phyloP scores from a whole-genome alignment of 1,140 invertebrate species.

The Saxidomus purpurata region DNA sequence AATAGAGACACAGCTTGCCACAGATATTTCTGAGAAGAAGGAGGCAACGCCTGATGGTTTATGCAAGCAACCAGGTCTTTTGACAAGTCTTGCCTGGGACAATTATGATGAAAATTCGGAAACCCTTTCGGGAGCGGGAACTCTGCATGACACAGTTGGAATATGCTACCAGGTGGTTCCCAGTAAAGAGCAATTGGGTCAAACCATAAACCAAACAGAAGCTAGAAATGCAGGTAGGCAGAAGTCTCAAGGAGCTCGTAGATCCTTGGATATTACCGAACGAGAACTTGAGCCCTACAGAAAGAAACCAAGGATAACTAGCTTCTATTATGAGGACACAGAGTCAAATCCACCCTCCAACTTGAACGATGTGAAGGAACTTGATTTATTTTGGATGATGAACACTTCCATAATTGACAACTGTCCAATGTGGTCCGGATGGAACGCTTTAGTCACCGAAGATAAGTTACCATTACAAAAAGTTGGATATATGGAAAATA shows the following conservation, averaged over 20 bases:
- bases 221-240: not conserved
- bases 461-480: not conserved
- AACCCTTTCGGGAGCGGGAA: slow-evolving; percentile 16
- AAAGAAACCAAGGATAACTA: not conserved
- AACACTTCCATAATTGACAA: not conserved
- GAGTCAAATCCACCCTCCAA: not conserved
- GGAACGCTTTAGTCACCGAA: not conserved
- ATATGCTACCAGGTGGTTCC: slow-evolving; percentile 11
- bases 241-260: no score
- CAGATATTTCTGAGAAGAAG: not conserved
- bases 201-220: not conserved
- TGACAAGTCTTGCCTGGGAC: not conserved
- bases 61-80: not conserved
- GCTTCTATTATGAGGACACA: not conserved
- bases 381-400: not conserved
- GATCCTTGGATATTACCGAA: not conserved
- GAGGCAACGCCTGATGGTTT: not conserved
- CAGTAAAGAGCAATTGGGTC: not conserved
- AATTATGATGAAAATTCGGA: slow-evolving; percentile 8
- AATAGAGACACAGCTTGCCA: not conserved
- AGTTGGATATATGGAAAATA: not conserved
- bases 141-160: slow-evolving; percentile 42
- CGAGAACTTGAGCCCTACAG: not conserved
- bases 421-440: not conserved
- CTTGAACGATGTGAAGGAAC: not conserved